Evolutionary conservation across 2,888 invertebrate species (phyloP).

Genomic region (Tuberolachnus salignus): DNA sequence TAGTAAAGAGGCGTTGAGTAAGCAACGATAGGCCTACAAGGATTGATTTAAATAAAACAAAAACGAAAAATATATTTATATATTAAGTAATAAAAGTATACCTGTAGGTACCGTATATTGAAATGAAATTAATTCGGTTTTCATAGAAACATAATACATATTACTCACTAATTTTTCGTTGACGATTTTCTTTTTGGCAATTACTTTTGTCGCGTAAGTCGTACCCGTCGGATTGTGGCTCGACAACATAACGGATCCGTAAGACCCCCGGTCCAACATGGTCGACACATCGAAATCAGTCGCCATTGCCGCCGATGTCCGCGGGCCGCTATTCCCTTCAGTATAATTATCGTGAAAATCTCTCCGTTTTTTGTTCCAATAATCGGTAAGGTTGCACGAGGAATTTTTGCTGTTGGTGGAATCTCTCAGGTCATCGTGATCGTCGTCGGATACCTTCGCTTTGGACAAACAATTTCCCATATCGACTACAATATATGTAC

Average conservation of each 20-base stretch:
- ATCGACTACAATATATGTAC: no score
- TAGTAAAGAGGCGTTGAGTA: no score
- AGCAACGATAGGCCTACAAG: no score
- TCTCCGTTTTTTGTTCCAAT: not conserved
- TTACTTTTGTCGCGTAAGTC: conserved; percentile 15
- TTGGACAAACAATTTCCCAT: no score
- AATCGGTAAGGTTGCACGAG: conserved; percentile 20
- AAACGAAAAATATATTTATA: no score
- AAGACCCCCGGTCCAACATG: conserved; percentile 2
- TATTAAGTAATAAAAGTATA: no score
- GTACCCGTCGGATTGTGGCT: not conserved
- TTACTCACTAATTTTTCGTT: not conserved
- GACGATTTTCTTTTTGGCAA: conserved; percentile 25
- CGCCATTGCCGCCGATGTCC: not conserved
- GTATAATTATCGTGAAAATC: not conserved
- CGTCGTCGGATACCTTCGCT: no score
- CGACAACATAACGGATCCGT: conserved; percentile 6
- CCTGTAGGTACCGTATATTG: no score
- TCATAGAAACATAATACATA: no score
- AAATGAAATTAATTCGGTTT: no score
- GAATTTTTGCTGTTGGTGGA: not conserved
- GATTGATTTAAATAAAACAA: no score
- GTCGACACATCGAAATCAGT: not conserved
- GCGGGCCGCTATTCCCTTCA: no score
- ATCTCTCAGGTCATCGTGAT: not conserved